These are phyloP conservation scores for Eudasyphora cyanicolor DNA, from an alignment of 2,888 invertebrate genomes.

Conservation along the genomic window DNA sequence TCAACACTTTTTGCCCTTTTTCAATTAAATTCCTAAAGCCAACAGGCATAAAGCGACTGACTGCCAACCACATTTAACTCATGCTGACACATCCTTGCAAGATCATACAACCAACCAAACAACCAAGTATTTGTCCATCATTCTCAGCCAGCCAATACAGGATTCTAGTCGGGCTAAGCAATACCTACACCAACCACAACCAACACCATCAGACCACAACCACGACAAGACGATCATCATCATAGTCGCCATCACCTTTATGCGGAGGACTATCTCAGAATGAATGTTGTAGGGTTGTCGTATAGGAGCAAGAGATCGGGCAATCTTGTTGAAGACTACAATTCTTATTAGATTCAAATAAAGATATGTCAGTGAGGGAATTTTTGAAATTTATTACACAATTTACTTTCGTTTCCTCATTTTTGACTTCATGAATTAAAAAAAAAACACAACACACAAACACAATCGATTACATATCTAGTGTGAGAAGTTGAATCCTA, in stretches of 20 bases:
- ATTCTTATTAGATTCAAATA: too few species aligned
- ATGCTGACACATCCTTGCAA: constrained; percentile 64
- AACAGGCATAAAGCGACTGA: constrained; percentile 61
- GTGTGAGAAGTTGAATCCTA: too few species aligned
- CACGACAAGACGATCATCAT: constrained; percentile 23
- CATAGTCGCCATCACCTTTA: constrained; percentile 43
- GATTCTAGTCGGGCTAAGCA: constrained; percentile 25
- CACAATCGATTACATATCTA: too few species aligned
- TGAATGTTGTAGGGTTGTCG: background rate
- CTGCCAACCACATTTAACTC: constrained; percentile 64
- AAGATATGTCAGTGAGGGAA: too few species aligned
- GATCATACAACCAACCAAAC: constrained; percentile 54
- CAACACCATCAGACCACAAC: constrained; percentile 27
- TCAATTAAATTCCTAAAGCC: constrained; percentile 63
- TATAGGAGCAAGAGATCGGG: background rate
- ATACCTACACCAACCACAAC: constrained; percentile 26
- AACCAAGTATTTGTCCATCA: constrained; percentile 55
- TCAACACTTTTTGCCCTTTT: constrained; percentile 63
- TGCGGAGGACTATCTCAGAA: constrained; percentile 18
- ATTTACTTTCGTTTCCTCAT: too few species aligned
- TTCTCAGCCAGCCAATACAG: constrained; percentile 19
- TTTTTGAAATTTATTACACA: too few species aligned
- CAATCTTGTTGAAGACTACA: too few species aligned
- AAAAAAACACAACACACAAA: too few species aligned
- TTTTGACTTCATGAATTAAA: too few species aligned